phyloP scores from a whole-genome alignment of 2,797 vertebrate species.

The Pseudochirops cupreus region DNA sequence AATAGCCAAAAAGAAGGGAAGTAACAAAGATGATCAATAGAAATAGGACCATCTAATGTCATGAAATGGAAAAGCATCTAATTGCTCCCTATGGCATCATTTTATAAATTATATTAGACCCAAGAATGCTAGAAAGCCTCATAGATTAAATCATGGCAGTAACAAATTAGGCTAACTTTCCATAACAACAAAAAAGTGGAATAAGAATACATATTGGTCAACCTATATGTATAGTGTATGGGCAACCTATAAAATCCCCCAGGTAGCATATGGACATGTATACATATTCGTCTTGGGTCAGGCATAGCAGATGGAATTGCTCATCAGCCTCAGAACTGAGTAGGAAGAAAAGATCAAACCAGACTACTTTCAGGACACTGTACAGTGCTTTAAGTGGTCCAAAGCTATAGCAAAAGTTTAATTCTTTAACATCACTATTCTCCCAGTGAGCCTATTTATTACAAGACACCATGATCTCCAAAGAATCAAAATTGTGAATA shows the following conservation, averaged over 20 bases:
- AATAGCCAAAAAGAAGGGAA: background rate
- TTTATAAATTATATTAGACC: background rate
- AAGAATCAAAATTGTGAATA: background rate
- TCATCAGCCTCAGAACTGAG: background rate
- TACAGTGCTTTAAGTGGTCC: background rate
- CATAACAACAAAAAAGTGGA: background rate
- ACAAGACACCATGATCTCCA: background rate
- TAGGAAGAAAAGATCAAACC: background rate
- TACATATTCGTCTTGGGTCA: background rate
- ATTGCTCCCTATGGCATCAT: background rate
- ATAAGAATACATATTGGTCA: background rate
- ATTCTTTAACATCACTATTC: background rate
- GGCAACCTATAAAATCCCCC: background rate
- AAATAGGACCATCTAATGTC: background rate
- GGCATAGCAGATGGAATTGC: background rate
- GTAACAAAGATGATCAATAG: background rate
- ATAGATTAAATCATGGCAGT: background rate
- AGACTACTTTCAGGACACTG: background rate
- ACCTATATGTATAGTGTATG: background rate
- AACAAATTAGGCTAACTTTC: background rate
- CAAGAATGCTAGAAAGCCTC: background rate
- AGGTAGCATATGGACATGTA: background rate
- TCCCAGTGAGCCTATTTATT: background rate
- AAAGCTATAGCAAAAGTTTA: background rate
- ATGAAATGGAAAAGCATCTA: background rate